These are phyloP conservation scores for Peromyscus polionotus DNA, from an alignment of 2,113 vertebrate genomes.

Conservation along the genomic window DNA sequence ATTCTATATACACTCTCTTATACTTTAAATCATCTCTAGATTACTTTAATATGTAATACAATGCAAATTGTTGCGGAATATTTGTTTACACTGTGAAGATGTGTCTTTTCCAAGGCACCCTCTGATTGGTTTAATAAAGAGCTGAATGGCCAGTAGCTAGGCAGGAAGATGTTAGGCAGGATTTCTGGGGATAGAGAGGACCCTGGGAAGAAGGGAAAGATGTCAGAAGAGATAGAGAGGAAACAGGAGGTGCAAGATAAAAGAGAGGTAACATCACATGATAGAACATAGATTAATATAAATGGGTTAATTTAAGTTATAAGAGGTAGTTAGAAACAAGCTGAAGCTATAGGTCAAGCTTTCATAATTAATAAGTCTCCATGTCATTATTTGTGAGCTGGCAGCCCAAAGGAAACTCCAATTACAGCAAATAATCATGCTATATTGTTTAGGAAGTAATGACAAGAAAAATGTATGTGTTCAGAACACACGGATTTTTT, in stretches of 20 bases:
- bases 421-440: background rate
- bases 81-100: background rate
- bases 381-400: background rate
- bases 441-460: background rate
- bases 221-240: background rate
- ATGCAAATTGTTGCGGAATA: background rate
- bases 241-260: background rate
- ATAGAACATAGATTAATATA: background rate
- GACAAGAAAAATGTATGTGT: background rate
- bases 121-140: background rate
- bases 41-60: background rate
- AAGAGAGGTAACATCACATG: background rate
- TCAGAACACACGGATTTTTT: background rate
- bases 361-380: background rate
- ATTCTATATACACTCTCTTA: background rate
- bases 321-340: background rate
- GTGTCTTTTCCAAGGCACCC: background rate
- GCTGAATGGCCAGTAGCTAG: too few relatives aligned
- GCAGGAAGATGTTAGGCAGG: background rate
- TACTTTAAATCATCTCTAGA: background rate
- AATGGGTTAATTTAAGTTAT: background rate
- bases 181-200: background rate
- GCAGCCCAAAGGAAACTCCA: background rate
- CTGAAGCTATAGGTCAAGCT: background rate
- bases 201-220: background rate